A percentile compares a stretch with the other conserved stretches of the same genome.
Conservation (phyloP, 2,113 vertebrate species). For the Dissostichus mawsoni region DNA sequence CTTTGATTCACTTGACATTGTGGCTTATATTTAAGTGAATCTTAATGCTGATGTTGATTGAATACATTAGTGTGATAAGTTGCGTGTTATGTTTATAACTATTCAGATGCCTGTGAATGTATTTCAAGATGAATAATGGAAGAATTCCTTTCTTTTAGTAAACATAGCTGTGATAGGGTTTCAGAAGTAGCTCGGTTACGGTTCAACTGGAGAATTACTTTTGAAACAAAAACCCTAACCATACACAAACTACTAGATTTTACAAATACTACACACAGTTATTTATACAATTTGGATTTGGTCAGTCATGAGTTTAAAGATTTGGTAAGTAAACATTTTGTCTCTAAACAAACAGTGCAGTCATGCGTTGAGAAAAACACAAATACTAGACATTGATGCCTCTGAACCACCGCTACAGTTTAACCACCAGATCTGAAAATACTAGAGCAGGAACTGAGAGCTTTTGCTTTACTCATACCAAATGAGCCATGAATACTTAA, state of each 20-base stretch:
- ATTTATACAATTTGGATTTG: constrained; percentile 27
- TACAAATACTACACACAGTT: constrained; percentile 3
- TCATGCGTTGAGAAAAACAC: not conserved
- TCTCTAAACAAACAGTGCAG: constrained; percentile 15
- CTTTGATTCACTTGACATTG: constrained; percentile 85
- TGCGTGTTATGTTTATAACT: constrained; percentile 81
- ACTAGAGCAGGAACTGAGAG: no score
- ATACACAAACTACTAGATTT: constrained; percentile 10
- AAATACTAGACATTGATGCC: not conserved
- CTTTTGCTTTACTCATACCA: no score
- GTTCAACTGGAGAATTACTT: not conserved
- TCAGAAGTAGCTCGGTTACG: constrained; percentile 5
- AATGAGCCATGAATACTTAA: no score
- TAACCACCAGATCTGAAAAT: not conserved
- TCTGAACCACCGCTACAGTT: not conserved
- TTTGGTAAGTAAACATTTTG: constrained; percentile 1
- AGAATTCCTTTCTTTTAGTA: constrained; percentile 35
- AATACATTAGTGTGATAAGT: constrained; percentile 85
- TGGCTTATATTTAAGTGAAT: constrained; percentile 85
- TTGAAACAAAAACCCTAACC: constrained; percentile 10
- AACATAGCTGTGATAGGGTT: constrained; percentile 37
- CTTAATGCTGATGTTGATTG: constrained; percentile 83
- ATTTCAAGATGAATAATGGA: constrained; percentile 48
- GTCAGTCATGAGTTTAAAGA: constrained; percentile 1
- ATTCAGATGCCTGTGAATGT: constrained; percentile 76